These are phyloP conservation scores for Lysandra coridon DNA, from an alignment of 2,888 invertebrate genomes.

Conservation along the genomic window DNA sequence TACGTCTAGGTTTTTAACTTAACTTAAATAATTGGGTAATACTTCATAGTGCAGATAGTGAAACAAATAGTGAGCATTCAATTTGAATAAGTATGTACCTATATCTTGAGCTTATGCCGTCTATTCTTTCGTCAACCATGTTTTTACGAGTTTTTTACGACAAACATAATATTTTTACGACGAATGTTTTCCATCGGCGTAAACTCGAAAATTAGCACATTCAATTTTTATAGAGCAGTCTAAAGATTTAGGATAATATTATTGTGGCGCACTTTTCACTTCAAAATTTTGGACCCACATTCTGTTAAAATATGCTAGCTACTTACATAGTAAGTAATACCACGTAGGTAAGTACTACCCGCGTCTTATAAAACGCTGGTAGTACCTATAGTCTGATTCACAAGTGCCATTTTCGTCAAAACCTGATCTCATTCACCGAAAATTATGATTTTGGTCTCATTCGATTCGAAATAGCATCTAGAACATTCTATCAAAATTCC, in stretches of 20 bases:
- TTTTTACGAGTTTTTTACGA: conserved; percentile 15
- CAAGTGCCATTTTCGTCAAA: too few species aligned
- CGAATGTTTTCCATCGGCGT: conserved; percentile 8
- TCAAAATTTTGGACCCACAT: neutral
- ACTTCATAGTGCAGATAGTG: neutral
- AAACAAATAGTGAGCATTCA: neutral
- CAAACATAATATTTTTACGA: neutral
- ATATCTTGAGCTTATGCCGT: neutral
- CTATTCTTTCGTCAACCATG: neutral
- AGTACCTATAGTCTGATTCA: too few species aligned
- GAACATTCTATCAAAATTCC: too few species aligned
- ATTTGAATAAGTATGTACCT: neutral
- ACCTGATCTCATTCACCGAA: too few species aligned
- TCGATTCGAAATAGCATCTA: too few species aligned
- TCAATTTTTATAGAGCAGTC: neutral
- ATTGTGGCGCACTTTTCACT: neutral
- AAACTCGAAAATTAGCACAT: conserved; percentile 6
- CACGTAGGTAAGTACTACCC: too few species aligned
- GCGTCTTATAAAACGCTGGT: too few species aligned
- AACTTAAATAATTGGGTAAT: neutral
- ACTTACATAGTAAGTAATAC: too few species aligned
- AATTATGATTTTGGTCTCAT: too few species aligned
- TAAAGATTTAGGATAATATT: neutral
- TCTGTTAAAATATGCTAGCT: too few species aligned
- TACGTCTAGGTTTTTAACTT: too few species aligned